Conservation (phyloP, 2,113 vertebrate genomes). For the Osmerus mordax region DNA sequence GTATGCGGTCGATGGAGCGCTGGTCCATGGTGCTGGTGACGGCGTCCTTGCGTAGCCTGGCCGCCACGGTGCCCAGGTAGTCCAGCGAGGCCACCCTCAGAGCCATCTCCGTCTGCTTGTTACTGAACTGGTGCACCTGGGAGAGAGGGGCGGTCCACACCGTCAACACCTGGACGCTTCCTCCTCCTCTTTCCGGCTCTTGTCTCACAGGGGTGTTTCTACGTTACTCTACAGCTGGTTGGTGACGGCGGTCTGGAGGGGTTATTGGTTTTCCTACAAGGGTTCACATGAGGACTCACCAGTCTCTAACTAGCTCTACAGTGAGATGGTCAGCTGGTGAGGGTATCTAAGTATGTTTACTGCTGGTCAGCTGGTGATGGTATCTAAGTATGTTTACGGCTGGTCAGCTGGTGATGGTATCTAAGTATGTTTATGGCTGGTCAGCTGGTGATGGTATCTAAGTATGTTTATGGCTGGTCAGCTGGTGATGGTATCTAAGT, state of each 20-base stretch:
- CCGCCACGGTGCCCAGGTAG: constrained; percentile 96
- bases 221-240: not conserved
- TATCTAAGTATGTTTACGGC: no score
- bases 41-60: constrained; percentile 91
- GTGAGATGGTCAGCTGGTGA: no score
- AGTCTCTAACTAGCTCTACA: no score
- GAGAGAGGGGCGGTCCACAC: not conserved
- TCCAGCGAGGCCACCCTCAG: constrained; percentile 96
- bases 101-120: constrained; percentile 99
- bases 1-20: constrained; percentile 90
- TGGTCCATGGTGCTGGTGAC: constrained; percentile 99
- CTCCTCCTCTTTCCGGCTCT: not conserved
- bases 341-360: no score
- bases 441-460: no score
- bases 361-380: no score
- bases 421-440: no score
- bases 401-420: no score
- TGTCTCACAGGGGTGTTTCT: not conserved
- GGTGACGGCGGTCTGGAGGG: not conserved
- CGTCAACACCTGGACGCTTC: no score
- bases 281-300: not conserved
- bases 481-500: no score
- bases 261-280: not conserved
- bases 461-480: no score
- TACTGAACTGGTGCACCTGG: constrained; percentile 99